These are phyloP conservation scores for Hippotragus niger DNA, from an alignment of 2,113 vertebrate species.

Conservation along the genomic window DNA sequence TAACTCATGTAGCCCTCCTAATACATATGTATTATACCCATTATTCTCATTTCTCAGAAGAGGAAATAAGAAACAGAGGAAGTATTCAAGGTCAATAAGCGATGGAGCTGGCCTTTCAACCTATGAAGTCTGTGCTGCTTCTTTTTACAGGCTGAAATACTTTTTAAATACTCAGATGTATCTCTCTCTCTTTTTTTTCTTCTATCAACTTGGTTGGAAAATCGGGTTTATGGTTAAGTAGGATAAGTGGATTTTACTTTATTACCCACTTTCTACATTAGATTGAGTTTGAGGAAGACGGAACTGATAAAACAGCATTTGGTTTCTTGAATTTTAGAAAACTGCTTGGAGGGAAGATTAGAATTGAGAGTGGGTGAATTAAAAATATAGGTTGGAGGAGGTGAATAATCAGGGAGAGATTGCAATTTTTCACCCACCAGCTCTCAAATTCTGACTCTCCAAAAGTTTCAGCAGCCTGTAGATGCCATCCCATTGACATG, in stretches of 20 bases:
- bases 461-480: slow-evolving; percentile 63
- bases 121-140: not conserved
- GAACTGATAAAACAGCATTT: slow-evolving; percentile 27
- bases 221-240: not conserved
- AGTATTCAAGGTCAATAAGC: not conserved
- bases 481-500: slow-evolving; percentile 69
- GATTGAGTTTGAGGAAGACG: slow-evolving; percentile 8
- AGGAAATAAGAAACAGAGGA: not conserved
- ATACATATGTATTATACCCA: not conserved
- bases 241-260: slow-evolving; percentile 36
- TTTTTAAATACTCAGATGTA: not conserved
- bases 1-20: not conserved
- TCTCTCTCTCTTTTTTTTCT: not conserved
- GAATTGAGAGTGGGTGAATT: slow-evolving; percentile 73
- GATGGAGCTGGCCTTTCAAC: not conserved
- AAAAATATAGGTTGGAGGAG: slow-evolving; percentile 74
- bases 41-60: not conserved
- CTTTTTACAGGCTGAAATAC: not conserved
- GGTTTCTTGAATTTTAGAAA: slow-evolving; percentile 62
- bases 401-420: slow-evolving; percentile 68
- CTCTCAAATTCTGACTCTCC: slow-evolving; percentile 72
- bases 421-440: slow-evolving; percentile 73
- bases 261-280: slow-evolving; percentile 4
- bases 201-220: slow-evolving; percentile 19
- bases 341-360: slow-evolving; percentile 60